These are phyloP conservation scores for Sminthopsis crassicaudata DNA, from an alignment of 2,113 vertebrate species.

Conservation along the genomic window DNA sequence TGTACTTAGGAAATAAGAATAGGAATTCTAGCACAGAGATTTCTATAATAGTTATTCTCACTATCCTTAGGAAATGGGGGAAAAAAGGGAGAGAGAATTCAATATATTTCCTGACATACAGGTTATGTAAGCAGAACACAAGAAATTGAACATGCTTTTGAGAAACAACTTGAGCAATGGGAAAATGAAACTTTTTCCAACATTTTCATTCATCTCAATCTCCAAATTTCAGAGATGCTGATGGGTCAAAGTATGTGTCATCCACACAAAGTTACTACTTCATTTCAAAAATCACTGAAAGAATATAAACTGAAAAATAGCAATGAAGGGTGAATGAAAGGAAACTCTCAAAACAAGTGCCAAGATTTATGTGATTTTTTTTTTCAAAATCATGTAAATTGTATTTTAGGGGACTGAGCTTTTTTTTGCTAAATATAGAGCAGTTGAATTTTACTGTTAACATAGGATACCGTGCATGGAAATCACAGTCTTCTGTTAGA, in stretches of 20 bases:
- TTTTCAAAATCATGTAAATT: neutral
- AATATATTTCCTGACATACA: neutral
- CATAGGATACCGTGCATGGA: neutral
- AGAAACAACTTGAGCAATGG: constrained; percentile 22
- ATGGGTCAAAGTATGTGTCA: neutral
- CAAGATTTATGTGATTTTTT: neutral
- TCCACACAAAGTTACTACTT: neutral
- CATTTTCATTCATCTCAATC: neutral
- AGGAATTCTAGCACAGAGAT: neutral
- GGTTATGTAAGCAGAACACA: neutral
- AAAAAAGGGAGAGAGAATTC: neutral
- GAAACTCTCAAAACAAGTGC: neutral
- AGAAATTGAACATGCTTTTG: constrained; percentile 4
- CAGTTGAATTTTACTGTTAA: neutral
- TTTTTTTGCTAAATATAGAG: neutral
- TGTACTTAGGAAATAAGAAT: neutral
- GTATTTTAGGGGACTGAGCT: neutral
- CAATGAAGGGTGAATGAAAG: neutral
- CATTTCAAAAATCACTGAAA: neutral
- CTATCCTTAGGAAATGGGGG: constrained; percentile 10
- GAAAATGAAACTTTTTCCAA: constrained; percentile 13
- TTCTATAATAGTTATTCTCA: neutral
- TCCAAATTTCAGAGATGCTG: neutral
- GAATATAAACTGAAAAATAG: neutral
- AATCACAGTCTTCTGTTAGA: neutral